Evolutionary conservation across 2,113 vertebrate genomes (phyloP).

Genomic region (Zosterops borbonicus): DNA sequence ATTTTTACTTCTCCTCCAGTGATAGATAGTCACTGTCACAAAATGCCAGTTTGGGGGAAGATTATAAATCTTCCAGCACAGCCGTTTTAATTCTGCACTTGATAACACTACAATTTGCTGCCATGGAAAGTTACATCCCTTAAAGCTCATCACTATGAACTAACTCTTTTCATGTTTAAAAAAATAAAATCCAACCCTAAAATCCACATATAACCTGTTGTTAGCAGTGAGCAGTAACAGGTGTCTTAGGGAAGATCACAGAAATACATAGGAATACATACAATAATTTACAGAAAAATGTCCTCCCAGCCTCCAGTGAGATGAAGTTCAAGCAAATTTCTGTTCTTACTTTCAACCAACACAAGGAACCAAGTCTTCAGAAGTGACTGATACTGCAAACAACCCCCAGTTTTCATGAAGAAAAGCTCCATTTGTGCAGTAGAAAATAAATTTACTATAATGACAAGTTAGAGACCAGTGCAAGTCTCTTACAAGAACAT

Average conservation of each 20-base stretch:
- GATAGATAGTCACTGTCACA: conserved; percentile 16
- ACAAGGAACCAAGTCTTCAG: not conserved
- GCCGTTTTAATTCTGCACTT: not conserved
- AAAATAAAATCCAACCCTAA: not conserved
- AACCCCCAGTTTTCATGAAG: not conserved
- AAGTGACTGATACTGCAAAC: not conserved
- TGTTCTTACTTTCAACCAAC: not conserved
- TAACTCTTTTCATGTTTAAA: not conserved
- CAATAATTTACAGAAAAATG: not conserved
- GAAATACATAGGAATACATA: not conserved
- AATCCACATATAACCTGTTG: not conserved
- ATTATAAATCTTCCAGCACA: conserved; percentile 1
- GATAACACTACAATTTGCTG: not conserved
- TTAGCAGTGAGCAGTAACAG: not conserved
- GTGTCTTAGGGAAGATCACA: not conserved
- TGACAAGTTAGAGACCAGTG: not conserved
- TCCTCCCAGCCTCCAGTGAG: not conserved
- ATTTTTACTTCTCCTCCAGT: conserved; percentile 43
- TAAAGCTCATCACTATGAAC: not conserved
- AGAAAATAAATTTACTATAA: not conserved
- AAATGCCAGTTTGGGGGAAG: conserved; percentile 18
- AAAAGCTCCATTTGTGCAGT: not conserved
- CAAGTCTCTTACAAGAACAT: not conserved
- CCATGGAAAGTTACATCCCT: not conserved
- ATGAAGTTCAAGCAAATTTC: not conserved